Conservation (phyloP, 2,797 vertebrate species). For the Hafferia zeledoni region DNA sequence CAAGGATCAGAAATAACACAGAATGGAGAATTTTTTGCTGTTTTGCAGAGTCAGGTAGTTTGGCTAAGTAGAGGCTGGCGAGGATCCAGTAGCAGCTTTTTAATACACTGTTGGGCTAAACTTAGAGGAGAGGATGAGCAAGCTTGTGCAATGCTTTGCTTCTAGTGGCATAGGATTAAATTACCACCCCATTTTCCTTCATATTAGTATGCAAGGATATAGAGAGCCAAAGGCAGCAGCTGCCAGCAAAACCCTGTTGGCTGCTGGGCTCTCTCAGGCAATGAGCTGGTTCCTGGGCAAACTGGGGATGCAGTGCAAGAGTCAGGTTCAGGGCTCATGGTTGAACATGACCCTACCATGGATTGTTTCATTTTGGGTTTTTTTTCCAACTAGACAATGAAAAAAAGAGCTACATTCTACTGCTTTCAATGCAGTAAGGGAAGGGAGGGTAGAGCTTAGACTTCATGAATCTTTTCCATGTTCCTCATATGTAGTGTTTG, state of each 20-base stretch:
- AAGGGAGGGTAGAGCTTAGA: background rate
- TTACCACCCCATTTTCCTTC: slow-evolving; percentile 23
- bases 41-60: slow-evolving; percentile 53
- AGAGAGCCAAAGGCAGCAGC: background rate
- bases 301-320: accelerated
- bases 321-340: background rate
- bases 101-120: slow-evolving; percentile 43
- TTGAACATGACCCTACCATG: background rate
- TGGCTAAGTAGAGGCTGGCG: slow-evolving; percentile 39
- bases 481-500: background rate
- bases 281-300: background rate
- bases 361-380: background rate
- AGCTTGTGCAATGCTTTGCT: slow-evolving; percentile 25
- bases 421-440: background rate
- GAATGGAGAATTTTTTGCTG: background rate
- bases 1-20: background rate
- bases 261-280: background rate
- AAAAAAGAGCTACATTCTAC: background rate
- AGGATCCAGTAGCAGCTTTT: slow-evolving; percentile 38
- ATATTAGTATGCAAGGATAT: background rate
- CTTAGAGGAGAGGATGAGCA: slow-evolving; percentile 33
- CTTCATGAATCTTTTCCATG: background rate
- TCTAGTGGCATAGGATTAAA: slow-evolving; percentile 17
- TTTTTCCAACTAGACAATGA: background rate
- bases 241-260: background rate